Evolutionary conservation across 2,113 vertebrate species (phyloP).

Genomic region (Okapia johnstoni): DNA sequence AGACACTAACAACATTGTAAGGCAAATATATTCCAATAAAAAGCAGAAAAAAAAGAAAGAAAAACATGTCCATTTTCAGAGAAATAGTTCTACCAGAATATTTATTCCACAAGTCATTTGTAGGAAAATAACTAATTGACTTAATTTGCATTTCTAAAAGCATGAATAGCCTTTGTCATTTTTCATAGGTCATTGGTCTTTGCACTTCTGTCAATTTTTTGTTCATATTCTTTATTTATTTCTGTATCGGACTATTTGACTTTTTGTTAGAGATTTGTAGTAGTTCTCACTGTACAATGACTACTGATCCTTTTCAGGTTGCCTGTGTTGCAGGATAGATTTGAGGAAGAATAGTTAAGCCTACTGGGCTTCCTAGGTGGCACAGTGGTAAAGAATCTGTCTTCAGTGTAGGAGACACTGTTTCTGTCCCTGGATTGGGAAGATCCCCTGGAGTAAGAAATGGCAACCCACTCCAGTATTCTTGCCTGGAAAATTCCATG

Average conservation of each 20-base stretch:
- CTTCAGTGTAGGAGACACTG: accelerated
- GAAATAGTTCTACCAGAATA: background rate
- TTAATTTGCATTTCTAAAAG: background rate
- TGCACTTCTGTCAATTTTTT: background rate
- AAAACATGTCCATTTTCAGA: background rate
- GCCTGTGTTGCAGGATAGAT: background rate
- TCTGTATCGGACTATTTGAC: background rate
- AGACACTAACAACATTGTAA: no score
- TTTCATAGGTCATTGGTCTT: background rate
- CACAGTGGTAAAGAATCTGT: background rate
- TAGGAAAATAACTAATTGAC: background rate
- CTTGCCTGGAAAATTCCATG: background rate
- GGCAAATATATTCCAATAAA: background rate
- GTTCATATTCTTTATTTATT: background rate
- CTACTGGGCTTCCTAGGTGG: background rate
- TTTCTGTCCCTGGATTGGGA: background rate
- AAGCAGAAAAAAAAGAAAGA: background rate
- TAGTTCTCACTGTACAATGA: no score
- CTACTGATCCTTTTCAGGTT: background rate
- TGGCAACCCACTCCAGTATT: background rate
- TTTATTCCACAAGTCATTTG: background rate
- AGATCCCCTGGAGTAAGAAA: background rate
- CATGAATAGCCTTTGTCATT: background rate
- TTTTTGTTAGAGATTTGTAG: background rate
- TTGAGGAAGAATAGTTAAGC: background rate